Evolutionary conservation across 2,113 vertebrate genomes (phyloP), one percentile per base, ranked within the genome.

Genomic region (Uropsilus gracilis): DNA sequence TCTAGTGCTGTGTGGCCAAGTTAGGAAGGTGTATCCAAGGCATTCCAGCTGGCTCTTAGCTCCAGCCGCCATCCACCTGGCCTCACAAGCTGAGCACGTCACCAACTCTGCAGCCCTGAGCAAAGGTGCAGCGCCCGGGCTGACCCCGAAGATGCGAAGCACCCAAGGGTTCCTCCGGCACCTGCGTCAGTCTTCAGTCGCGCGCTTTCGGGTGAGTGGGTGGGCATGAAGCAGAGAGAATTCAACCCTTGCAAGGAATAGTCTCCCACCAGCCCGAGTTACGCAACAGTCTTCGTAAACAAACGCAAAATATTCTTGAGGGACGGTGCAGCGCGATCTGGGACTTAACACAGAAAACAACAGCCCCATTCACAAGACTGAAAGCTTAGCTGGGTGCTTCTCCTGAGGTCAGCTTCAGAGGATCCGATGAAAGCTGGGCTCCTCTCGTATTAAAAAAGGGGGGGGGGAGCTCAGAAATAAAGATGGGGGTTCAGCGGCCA

Each of bases 21-120:
- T 17, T 14, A 48, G 37, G 24, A 6, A 81, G 86, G 55, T 48
- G 63, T 39, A 11, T 32, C 64, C 22, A 46, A 26, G 24, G 81
- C 26, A 3, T 66, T 71, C 16, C 18, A 2, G 22, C 8, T 5
- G 50, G n/a, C 34, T n/a, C 71, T 30, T 0, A 32, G 22, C 34
- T 6, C 77, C 50, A 26, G 71, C 20, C 16, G 42, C 63, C 78
- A 13, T 8, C 44, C n/a, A 6, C 8, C 14, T 12, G 13, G 28
- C 76, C 20, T 34, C 22, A 0, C 4, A 0, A 0, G 66, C 86
- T 2, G 11, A 48, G 32, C 8, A n/a, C n/a, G 69, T 3, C 11
- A 69, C 44, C 63, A 20, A 5, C 44, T 46, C 39, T 22, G n/a
- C 32, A 10, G 1, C 1, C 82, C 32, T 32, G 44, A 6, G 8